These are phyloP conservation scores for Merops nubicus DNA, from an alignment of 2,113 vertebrate species.

Conservation along the genomic window DNA sequence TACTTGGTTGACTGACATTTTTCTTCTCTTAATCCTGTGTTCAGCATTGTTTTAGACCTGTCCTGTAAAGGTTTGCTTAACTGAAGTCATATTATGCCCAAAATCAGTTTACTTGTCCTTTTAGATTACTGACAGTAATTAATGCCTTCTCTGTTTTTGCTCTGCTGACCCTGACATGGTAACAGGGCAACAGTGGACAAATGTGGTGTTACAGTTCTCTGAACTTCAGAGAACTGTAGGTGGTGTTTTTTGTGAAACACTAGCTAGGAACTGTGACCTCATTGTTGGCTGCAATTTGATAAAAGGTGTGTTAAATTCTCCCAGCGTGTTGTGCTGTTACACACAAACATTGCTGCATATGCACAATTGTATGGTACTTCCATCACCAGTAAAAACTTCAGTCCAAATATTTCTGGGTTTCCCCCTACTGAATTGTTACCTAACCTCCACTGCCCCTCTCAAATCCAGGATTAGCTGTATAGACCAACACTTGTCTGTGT, in stretches of 20 bases:
- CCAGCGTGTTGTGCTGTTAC: fast-evolving
- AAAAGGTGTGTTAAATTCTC: not conserved
- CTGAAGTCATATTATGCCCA: not conserved
- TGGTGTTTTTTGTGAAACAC: not conserved
- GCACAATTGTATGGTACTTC: not conserved
- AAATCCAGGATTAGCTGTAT: not conserved
- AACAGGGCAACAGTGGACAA: not conserved
- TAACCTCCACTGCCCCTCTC: not conserved
- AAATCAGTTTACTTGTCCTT: not conserved
- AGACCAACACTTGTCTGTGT: not conserved
- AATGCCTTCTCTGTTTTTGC: not conserved
- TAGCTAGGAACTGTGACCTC: not conserved
- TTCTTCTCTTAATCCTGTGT: not conserved
- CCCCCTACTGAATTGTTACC: not conserved
- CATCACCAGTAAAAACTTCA: not conserved
- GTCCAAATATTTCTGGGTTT: not conserved
- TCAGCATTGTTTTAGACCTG: not conserved
- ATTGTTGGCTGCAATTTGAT: not conserved
- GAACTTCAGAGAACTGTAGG: not conserved
- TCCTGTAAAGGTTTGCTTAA: not conserved
- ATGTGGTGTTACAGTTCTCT: not conserved
- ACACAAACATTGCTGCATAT: not conserved
- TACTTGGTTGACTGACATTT: not conserved
- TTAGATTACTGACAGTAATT: not conserved
- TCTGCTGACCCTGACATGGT: not conserved